Conservation (phyloP, 2,888 invertebrate species). For the Folsomia candida region DNA sequence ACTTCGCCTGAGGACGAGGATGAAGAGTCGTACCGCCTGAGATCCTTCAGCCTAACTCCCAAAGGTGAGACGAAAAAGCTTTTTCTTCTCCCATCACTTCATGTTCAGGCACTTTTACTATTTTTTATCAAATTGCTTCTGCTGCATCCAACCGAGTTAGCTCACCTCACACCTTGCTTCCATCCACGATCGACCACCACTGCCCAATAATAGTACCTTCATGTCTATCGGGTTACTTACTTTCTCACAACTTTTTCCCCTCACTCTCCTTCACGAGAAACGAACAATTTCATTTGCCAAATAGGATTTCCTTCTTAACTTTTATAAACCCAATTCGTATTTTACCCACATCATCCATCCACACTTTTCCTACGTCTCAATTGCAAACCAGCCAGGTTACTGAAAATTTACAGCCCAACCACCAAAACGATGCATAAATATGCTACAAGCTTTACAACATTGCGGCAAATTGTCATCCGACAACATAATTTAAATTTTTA, state of each 20-base stretch:
- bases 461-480: too few species aligned
- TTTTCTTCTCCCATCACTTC: neutral
- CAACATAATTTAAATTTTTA: too few species aligned
- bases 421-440: too few species aligned
- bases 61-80: constrained; percentile 67
- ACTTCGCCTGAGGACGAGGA: constrained; percentile 63
- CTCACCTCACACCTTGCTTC: neutral
- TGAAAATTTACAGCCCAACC: too few species aligned
- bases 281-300: neutral
- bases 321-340: neutral
- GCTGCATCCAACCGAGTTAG: neutral
- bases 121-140: neutral
- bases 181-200: too few species aligned
- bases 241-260: too few species aligned
- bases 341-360: neutral
- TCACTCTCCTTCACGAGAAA: neutral
- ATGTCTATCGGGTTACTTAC: too few species aligned
- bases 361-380: neutral
- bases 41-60: constrained; percentile 87
- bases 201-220: too few species aligned
- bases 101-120: neutral
- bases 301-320: neutral
- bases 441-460: too few species aligned
- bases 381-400: too few species aligned
- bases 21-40: constrained; percentile 82